These are phyloP conservation scores for Prenolepis imparis DNA, from an alignment of 2,888 invertebrate genomes.

Conservation along the genomic window DNA sequence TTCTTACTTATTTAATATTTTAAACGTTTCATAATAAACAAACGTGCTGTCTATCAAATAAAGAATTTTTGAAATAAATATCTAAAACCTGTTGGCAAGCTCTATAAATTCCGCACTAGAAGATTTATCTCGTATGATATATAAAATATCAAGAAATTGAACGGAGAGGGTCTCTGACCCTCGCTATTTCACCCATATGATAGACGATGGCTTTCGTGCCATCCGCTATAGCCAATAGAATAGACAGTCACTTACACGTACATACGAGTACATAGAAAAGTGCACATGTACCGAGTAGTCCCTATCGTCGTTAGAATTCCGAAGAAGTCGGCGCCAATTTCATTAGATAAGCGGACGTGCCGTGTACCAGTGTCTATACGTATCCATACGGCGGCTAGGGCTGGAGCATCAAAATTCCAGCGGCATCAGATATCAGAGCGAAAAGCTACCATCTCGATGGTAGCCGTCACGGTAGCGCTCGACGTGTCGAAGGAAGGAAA, in stretches of 20 bases:
- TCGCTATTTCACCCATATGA: slow-evolving; percentile 11
- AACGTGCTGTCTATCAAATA: background rate
- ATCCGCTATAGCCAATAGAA: background rate
- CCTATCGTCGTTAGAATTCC: slow-evolving; percentile 33
- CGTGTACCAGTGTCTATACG: background rate
- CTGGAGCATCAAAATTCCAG: slow-evolving; percentile 38
- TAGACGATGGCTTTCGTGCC: background rate
- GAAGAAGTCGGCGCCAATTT: slow-evolving; percentile 25
- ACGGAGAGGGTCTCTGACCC: background rate
- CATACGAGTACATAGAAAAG: too few species aligned
- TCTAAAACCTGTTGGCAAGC: background rate
- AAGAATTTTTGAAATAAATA: background rate
- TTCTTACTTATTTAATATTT: background rate
- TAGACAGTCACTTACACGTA: background rate
- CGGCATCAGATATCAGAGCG: slow-evolving; percentile 46
- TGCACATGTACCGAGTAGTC: background rate
- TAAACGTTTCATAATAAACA: background rate
- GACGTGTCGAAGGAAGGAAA: background rate
- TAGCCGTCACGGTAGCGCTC: background rate
- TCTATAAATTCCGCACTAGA: background rate
- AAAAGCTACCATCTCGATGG: background rate
- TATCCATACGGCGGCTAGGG: background rate
- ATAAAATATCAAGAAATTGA: slow-evolving; percentile 13
- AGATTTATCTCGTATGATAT: background rate
- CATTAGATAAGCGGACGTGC: slow-evolving; percentile 35